Base-by-base conservation (phyloP, 2,888 invertebrate species). In the Tineola bisselliella region DNA sequence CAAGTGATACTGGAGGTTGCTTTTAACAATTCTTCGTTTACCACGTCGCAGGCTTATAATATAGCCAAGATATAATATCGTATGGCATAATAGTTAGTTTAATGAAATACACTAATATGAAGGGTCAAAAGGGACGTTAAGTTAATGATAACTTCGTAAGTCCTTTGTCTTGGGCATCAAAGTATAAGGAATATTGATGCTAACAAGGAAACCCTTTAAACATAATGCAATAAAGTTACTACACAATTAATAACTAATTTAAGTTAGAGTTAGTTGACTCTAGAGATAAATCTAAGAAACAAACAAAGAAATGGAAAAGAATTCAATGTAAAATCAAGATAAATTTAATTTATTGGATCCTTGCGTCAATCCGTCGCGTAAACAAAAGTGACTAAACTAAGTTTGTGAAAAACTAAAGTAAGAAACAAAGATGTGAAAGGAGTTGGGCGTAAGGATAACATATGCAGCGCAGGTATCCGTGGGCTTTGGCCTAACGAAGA, bases 391-490 rank as follows among this genome's bases (percentile, higher is more conserved):
- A 62, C 44, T 44, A 58, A 64, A 64, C 60, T 62, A 62, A 64
- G 63, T 64, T 63, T 65, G 63, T 63, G 43, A 44, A 60, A 61
- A 60, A 62, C 60, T 60, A 60, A 59, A 33, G 52, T 10, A 60
- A 59, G 43, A 60, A 62, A 62, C 48, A 62, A 54, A 52, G 18
- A 60, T 43, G 61, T 62, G 59, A 52, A 54, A 11, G 57, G 43
- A 19, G 43, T 38, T 18, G 43, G 33, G 13, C 57, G 56, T 52
- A 10, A 31, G 59, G 15, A 62, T 83, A 84, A 84, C 86, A 84
- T 86, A 86, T 84, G 86, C 86, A 82, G 81, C 65, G 77, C 83
- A 84, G 86, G 86, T 84, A 80, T 76, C 74, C 77, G 75, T 68
- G 68, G 70, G 73, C 67, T 62, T 70, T 69, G 69, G 64, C 71